A percentile compares a stretch with the other conserved stretches of the same genome.
phyloP scores from a whole-genome alignment of 2,797 vertebrate species.

The Echiichthys vipera region DNA sequence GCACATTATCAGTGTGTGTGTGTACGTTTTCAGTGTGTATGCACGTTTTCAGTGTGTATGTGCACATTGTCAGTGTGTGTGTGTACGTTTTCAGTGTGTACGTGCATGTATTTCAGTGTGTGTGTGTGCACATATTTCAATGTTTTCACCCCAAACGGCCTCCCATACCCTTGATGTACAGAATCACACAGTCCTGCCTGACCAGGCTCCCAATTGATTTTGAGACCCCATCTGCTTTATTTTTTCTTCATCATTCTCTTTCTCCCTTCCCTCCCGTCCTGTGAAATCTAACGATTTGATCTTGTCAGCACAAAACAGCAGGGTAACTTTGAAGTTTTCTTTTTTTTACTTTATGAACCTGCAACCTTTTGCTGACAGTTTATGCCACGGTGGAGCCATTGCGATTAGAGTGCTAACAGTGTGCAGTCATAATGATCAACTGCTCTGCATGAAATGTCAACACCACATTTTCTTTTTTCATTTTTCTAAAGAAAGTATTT shows the following conservation, averaged over 20 bases:
- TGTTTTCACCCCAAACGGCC: too few species aligned
- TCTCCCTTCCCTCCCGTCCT: neutral
- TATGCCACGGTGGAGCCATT: neutral
- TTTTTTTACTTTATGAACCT: constrained; percentile 7
- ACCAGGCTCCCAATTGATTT: constrained; percentile 8
- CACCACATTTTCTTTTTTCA: constrained; percentile 2
- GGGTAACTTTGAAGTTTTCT: constrained; percentile 7
- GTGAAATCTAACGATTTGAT: constrained; percentile 1
- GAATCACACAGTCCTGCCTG: constrained; percentile 17
- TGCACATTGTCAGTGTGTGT: too few species aligned
- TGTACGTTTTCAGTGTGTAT: too few species aligned
- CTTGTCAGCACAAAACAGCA: constrained; percentile 37
- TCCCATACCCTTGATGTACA: too few species aligned
- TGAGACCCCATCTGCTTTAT: constrained; percentile 21
- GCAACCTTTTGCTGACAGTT: constrained; percentile 20
- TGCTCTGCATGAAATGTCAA: constrained; percentile 21
- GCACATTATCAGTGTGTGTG: too few species aligned
- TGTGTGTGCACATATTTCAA: too few species aligned
- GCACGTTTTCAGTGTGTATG: too few species aligned
- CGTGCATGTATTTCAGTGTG: too few species aligned
- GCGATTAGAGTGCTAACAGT: constrained; percentile 21
- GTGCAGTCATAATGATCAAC: constrained; percentile 17
- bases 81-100: too few species aligned
- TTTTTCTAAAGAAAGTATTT: too few species aligned
- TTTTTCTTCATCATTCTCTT: neutral